Percentiles rank a stretch among this genome's conserved stretches.
These are phyloP conservation scores for Diaprepes abbreviatus DNA, from an alignment of 2,888 invertebrate genomes.

Conservation along the genomic window DNA sequence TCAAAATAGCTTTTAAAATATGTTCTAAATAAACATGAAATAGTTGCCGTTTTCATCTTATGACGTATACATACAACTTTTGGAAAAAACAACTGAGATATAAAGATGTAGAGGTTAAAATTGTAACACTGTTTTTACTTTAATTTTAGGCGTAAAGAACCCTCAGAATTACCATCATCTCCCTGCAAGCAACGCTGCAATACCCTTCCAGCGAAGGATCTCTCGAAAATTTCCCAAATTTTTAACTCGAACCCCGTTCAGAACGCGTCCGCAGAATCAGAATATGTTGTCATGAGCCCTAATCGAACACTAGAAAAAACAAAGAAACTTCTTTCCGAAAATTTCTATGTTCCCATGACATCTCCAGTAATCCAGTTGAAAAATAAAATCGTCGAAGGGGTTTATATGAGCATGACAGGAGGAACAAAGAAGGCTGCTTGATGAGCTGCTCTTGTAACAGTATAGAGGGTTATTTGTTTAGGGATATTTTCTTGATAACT, in stretches of 20 bases:
- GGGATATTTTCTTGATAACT: too few relatives aligned
- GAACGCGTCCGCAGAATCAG: constrained; percentile 52
- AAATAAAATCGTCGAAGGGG: constrained; percentile 58
- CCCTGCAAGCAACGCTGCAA: constrained; percentile 61
- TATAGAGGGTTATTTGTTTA: not conserved
- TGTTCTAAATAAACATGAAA: too few relatives aligned
- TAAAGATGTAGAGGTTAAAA: too few relatives aligned
- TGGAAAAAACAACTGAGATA: too few relatives aligned
- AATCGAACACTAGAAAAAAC: constrained; percentile 55
- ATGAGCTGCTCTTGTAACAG: not conserved
- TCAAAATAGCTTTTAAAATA: too few relatives aligned
- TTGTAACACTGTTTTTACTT: too few relatives aligned
- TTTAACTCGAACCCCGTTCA: constrained; percentile 52
- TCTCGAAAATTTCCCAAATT: constrained; percentile 62
- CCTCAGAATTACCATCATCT: not conserved
- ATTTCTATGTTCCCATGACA: constrained; percentile 62
- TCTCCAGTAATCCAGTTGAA: constrained; percentile 59
- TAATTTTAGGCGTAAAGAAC: constrained; percentile 30
- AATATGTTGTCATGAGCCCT: constrained; percentile 64
- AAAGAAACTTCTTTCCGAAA: constrained; percentile 55
- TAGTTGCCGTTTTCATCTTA: too few relatives aligned
- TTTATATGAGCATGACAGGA: constrained; percentile 62
- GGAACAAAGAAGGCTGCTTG: constrained; percentile 49
- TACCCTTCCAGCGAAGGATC: constrained; percentile 64
- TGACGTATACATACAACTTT: too few relatives aligned